A percentile compares a stretch with the other conserved stretches of the same genome.
phyloP scores from a whole-genome alignment of 2,113 vertebrate genomes.

The Formicarius rufipectus region DNA sequence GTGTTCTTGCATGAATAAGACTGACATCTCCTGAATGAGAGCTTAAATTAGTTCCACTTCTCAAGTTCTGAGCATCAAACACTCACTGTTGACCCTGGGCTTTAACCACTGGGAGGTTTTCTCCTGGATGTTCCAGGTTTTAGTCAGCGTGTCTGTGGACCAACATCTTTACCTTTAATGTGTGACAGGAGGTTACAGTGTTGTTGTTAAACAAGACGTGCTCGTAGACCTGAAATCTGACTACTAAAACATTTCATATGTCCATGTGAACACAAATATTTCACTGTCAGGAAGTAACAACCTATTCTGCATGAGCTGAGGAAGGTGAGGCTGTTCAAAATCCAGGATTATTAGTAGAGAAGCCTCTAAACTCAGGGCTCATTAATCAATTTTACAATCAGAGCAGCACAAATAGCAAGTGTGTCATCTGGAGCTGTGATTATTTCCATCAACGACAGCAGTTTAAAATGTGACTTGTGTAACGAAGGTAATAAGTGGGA shows the following conservation, averaged over 20 bases:
- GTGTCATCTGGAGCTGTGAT: conserved; percentile 6
- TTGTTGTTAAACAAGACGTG: not conserved
- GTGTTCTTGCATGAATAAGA: not conserved
- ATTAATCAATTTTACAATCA: conserved; percentile 58
- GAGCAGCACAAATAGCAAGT: conserved; percentile 15
- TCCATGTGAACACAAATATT: not conserved
- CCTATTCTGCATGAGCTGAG: not conserved
- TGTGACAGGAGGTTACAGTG: not conserved
- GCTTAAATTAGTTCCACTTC: not conserved
- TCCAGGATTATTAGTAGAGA: not conserved
- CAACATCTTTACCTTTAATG: not conserved
- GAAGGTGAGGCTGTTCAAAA: not conserved
- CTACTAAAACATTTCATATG: not conserved
- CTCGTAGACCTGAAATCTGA: not conserved
- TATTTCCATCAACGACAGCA: not conserved
- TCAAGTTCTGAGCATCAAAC: not conserved
- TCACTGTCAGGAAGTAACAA: not conserved
- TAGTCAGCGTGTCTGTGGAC: not conserved
- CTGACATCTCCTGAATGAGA: not conserved
- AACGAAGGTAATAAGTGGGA: not conserved
- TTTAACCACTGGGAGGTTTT: not conserved
- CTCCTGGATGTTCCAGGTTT: not conserved
- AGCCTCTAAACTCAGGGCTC: conserved; percentile 25
- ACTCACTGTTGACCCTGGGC: not conserved
- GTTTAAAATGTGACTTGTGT: conserved; percentile 15